Conservation (phyloP, 2,888 invertebrate genomes). For the Galerucella nymphaeae region DNA sequence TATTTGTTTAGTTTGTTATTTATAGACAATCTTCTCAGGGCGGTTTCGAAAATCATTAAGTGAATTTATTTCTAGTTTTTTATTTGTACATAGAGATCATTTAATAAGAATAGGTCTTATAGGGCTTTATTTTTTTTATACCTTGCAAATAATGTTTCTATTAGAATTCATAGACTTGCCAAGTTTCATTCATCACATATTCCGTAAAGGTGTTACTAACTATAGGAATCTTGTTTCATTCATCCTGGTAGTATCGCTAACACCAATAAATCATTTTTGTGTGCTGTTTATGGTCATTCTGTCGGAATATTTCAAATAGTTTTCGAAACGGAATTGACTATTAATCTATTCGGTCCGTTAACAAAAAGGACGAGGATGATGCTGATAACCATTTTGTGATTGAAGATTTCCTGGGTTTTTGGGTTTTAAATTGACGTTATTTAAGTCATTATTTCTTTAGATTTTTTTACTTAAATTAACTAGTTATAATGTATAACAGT, state of each 20-base stretch:
- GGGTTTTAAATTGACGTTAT: background rate
- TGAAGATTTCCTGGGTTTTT: constrained; percentile 16
- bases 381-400: constrained; percentile 14
- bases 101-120: too few relatives aligned
- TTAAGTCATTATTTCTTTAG: background rate
- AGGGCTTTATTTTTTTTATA: background rate
- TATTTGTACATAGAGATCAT: background rate
- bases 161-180: too few relatives aligned
- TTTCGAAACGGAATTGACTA: background rate
- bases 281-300: constrained; percentile 21
- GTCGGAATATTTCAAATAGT: constrained; percentile 28
- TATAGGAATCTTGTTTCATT: too few relatives aligned
- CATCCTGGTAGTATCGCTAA: too few relatives aligned
- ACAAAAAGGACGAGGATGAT: constrained; percentile 7
- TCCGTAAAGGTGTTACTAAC: too few relatives aligned
- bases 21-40: constrained; percentile 45
- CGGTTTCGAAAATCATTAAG: constrained; percentile 23
- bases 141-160: too few relatives aligned
- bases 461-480: too few relatives aligned
- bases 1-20: constrained; percentile 64
- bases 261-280: background rate
- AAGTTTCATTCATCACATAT: too few relatives aligned
- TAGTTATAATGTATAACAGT: too few relatives aligned
- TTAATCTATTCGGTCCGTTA: constrained; percentile 24
- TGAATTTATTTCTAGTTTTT: constrained; percentile 16